phyloP scores from a whole-genome alignment of 2,797 vertebrate species.

The Eulemur coronatus region DNA sequence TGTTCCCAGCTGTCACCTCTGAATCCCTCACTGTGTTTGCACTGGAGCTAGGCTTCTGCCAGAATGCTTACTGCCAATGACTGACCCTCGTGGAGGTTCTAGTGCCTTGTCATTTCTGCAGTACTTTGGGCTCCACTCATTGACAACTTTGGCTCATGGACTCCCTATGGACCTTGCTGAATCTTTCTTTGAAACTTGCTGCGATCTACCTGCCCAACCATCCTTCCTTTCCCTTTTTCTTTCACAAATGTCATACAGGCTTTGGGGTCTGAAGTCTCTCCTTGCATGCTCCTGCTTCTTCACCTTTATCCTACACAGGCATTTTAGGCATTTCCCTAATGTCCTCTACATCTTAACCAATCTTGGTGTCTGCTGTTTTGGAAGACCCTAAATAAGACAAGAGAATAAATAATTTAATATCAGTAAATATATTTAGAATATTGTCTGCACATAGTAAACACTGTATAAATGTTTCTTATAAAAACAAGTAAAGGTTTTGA shows the following conservation, averaged over 20 bases:
- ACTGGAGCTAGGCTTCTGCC: not conserved
- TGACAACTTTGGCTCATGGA: not conserved
- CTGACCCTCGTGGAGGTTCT: not conserved
- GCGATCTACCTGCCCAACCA: not conserved
- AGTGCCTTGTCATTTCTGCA: not conserved
- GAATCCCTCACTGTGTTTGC: not conserved
- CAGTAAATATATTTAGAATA: not conserved
- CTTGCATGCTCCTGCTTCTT: not conserved
- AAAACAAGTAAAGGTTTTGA: not conserved
- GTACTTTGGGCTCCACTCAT: not conserved
- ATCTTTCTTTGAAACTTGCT: not conserved
- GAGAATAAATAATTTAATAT: not conserved
- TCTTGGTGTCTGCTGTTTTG: not conserved
- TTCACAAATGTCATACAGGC: not conserved
- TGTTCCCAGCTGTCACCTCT: not conserved
- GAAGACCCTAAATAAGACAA: not conserved
- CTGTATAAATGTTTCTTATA: not conserved
- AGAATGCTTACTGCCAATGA: not conserved
- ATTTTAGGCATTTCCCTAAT: not conserved
- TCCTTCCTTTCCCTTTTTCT: not conserved
- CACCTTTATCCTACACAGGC: not conserved
- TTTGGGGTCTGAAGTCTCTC: not conserved
- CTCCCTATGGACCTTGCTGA: rapidly evolving
- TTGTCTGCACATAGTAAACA: not conserved
- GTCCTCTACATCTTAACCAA: not conserved